These are phyloP conservation scores for Drosophila mimetica DNA, from an alignment of 2,888 invertebrate species.

Conservation along the genomic window DNA sequence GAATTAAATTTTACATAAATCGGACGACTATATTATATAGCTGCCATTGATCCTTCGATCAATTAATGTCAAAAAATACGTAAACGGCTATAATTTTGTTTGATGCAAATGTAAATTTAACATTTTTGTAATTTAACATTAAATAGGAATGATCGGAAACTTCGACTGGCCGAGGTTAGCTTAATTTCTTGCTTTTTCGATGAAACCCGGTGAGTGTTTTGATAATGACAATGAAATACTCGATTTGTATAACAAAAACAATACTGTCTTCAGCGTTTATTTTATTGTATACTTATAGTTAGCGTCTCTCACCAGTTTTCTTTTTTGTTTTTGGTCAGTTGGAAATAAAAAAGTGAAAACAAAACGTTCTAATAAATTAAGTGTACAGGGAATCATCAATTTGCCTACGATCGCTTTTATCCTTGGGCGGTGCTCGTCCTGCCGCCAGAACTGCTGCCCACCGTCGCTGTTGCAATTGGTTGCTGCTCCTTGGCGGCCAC, in stretches of 20 bases:
- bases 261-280: conserved; percentile 51
- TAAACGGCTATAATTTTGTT: too few relatives aligned
- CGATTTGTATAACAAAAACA: conserved; percentile 47
- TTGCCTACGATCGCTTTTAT: conserved; percentile 18
- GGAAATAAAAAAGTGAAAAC: conserved; percentile 37
- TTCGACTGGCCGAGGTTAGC: too few relatives aligned
- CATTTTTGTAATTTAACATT: too few relatives aligned
- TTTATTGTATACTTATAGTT: conserved; percentile 41
- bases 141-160: too few relatives aligned
- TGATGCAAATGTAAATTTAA: too few relatives aligned
- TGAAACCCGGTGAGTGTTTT: background rate
- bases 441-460: conserved; percentile 16
- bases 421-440: conserved; percentile 31
- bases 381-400: conserved; percentile 61
- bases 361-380: conserved; percentile 28
- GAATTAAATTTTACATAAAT: too few relatives aligned
- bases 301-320: conserved; percentile 26
- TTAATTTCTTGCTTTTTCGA: too few relatives aligned
- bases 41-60: too few relatives aligned
- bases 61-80: too few relatives aligned
- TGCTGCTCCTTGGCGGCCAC: conserved; percentile 11
- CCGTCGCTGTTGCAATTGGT: conserved; percentile 1
- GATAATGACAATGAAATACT: conserved; percentile 18
- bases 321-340: conserved; percentile 26
- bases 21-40: too few relatives aligned